phyloP scores from a whole-genome alignment of 53 echinoderm and acorn worm species.

The Actinopyga echinites region DNA sequence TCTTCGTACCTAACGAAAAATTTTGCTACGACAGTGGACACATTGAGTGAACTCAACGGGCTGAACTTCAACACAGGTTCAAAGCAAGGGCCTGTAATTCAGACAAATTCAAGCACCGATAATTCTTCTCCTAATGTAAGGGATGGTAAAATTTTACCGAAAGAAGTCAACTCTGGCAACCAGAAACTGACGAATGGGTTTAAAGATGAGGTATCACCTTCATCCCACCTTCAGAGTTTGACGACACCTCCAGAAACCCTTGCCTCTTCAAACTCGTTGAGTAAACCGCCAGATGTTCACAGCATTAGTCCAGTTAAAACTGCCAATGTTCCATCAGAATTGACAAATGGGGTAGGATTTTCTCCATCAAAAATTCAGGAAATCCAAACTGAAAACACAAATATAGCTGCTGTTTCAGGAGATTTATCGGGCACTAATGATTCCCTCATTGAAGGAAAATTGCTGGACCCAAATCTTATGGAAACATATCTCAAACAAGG shows the following conservation, averaged over 20 bases:
- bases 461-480: conserved; percentile 70
- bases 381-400: conserved; percentile 20
- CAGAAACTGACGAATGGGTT: no score
- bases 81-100: background rate
- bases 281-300: no score
- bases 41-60: conserved; percentile 16
- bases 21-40: conserved; percentile 20
- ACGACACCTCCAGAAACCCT: no score
- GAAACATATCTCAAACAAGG: conserved; percentile 84
- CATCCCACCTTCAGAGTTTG: no score
- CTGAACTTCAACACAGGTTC: conserved; percentile 1
- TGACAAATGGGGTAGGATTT: background rate
- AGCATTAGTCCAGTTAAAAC: no score
- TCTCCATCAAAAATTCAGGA: background rate
- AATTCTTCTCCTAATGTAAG: no score
- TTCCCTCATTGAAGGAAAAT: background rate
- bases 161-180: no score
- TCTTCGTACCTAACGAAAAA: conserved; percentile 46
- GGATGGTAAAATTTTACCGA: no score
- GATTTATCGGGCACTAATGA: background rate
- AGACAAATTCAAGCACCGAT: no score
- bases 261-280: no score
- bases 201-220: no score
- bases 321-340: background rate
- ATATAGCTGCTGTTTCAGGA: background rate